A percentile compares a stretch with the other conserved stretches of the same genome.
Conservation (phyloP, 2,888 invertebrate genomes). For the Dioctria rufipes region DNA sequence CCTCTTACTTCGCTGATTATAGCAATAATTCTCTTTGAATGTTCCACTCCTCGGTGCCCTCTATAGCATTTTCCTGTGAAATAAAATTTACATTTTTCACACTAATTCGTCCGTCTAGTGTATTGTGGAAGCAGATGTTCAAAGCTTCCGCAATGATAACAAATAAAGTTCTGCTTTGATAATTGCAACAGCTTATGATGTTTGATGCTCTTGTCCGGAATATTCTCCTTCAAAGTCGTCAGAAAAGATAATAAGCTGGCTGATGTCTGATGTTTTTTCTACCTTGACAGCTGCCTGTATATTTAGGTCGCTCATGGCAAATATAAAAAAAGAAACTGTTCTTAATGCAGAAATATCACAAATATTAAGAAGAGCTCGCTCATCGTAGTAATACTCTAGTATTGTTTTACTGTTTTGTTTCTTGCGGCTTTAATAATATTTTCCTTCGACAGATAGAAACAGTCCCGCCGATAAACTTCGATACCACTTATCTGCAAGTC, state of each 20-base stretch:
- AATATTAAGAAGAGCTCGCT: background rate
- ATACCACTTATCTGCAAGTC: conserved; percentile 50
- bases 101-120: background rate
- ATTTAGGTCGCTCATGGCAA: background rate
- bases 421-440: background rate
- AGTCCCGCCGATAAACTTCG: conserved; percentile 39
- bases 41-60: background rate
- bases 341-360: background rate
- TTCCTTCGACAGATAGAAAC: conserved; percentile 42
- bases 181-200: background rate
- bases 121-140: background rate
- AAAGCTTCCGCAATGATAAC: background rate
- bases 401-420: background rate
- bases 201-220: background rate
- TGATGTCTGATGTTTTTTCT: background rate
- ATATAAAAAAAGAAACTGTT: background rate
- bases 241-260: background rate
- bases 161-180: background rate
- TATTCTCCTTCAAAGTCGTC: background rate
- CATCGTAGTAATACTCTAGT: background rate
- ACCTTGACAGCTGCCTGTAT: background rate
- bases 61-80: background rate
- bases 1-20: background rate
- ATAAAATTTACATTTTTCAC: background rate
- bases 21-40: background rate